Base-by-base conservation (phyloP, 1,140 invertebrate genomes). In the Bradysia coprophila region DNA sequence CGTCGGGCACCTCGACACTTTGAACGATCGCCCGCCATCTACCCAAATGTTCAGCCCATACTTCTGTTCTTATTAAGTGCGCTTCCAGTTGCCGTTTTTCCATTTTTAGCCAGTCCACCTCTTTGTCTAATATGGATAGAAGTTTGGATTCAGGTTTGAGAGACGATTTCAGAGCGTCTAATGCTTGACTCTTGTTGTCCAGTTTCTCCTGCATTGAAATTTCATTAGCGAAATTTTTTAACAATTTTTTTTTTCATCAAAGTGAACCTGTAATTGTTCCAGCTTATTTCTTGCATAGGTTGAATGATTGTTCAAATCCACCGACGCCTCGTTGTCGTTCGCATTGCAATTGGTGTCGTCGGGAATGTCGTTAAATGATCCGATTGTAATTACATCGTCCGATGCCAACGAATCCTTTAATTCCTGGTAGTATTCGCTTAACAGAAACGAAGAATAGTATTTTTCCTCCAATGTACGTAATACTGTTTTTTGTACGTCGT, bases 41-140 rank as follows among this genome's bases (percentile, higher is more conserved):
- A 18, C 87, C 86, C 42, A 90, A 65, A 59, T 91, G 82, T 48
- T 89, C 81, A 2, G 78, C 81, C 88, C 88, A 93, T 38, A 77
- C 74, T 63, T 89, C 82, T 0, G 86, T 90, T 28, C 86, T 69
- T n/a, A 75, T 72, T 22, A 91, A 67, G 63, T 91, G 86, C 1
- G 78, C 77, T 56, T 90, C 84, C 11, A 90, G 55, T 45, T 82
- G 71, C 42, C 77, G 61, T 53, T 79, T 78, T 50, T 90, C 85
- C 2, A 72, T 73, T 41, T 81, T 75, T 28, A 92, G 61, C 56
- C 75, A 75, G 49, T 84, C 80, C 42, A 90, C 77, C 57, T 91
- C 86, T 52, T 77, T 78, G 37, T 83, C 80, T 23, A 93, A 61
- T 55, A 81, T 74, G 42, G 70, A 64, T 22, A 87, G 55, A 9